Base-by-base conservation (phyloP, 92 coral and sea anemone genomes). In the Heliopora coerulea region DNA sequence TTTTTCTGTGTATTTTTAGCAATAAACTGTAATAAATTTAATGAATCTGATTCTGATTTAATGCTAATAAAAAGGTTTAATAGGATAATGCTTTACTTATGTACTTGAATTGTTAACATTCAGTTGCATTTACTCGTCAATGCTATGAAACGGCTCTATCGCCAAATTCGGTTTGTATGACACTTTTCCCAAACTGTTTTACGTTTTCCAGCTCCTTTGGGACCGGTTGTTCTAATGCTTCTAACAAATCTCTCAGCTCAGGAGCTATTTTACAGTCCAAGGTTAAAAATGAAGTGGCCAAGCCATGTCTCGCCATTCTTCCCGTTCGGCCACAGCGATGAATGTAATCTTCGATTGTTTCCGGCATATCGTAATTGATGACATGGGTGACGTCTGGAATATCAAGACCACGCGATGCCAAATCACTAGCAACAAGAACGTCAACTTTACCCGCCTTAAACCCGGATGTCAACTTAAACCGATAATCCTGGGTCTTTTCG, bases 241-340 rank as follows among this genome's bases (percentile, higher is more conserved):
- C 88, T 8, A 93, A 65, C 95, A 93, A 85, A 62, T 93, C 95
- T 66, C 85, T 93, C 42, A 93, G 87, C 57, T 83, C 86, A 56
- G 83, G 87, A 10, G 98, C 98, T 69, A 93, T 93, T 70, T 87
- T 93, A 68, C 98, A 93, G 72, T 89, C 96, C 63, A 93, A 84
- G 21, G 98, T 93, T 18, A 93, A 78, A 52, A 93, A 89, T 14
- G 98, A 89, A 11, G 98, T 87, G 70, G 96, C 93, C 54, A 87
- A 31, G 59, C 98, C 98, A 59, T 74, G 86, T 54, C 83, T 86
- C 30, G 91, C 90, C 95, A 93, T 93, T 57, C 98, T 73, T 14
- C 98, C 96, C 18, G 98, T 93, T 48, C 98, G 86, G 49, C 98
- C 98, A 73, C 98, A 93, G 28, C 96, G 91, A 57, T 93, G 98